Conservation (phyloP, 2,797 vertebrate genomes). For the Semotilus atromaculatus region DNA sequence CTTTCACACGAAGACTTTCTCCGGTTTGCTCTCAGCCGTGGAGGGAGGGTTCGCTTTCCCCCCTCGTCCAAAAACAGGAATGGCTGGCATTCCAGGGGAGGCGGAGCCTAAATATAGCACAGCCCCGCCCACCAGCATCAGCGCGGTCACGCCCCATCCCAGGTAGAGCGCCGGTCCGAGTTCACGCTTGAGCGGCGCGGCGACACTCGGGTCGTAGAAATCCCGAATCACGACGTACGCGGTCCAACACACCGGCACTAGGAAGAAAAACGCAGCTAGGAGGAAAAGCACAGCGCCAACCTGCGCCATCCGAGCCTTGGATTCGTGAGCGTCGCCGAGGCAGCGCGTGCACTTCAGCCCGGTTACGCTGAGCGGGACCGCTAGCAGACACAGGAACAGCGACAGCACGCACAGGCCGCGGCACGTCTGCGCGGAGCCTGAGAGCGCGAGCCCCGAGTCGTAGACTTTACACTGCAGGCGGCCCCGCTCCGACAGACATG, state of each 20-base stretch:
- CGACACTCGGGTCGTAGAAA: slow-evolving; percentile 75
- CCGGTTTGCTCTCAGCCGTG: slow-evolving; percentile 68
- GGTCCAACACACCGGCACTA: slow-evolving; percentile 75
- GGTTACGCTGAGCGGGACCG: slow-evolving; percentile 68
- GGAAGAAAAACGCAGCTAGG: slow-evolving; percentile 69
- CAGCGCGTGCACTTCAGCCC: slow-evolving; percentile 80
- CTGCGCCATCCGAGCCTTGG: slow-evolving; percentile 70
- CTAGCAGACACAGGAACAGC: slow-evolving; percentile 74
- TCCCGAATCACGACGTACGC: slow-evolving; percentile 71
- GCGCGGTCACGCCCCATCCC: slow-evolving; percentile 73
- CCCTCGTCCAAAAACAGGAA: slow-evolving; percentile 54
- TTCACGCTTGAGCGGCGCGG: slow-evolving; percentile 76
- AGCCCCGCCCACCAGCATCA: slow-evolving; percentile 74
- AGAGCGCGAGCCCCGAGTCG: slow-evolving; percentile 87
- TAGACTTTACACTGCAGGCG: slow-evolving; percentile 94
- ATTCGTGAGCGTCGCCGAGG: slow-evolving; percentile 67
- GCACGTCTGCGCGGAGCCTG: slow-evolving; percentile 69
- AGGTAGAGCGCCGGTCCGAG: slow-evolving; percentile 77
- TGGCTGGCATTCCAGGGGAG: slow-evolving; percentile 58
- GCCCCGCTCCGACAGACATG: slow-evolving; percentile 87
- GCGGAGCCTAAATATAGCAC: slow-evolving; percentile 73
- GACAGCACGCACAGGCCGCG: slow-evolving; percentile 73
- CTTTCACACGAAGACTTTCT: slow-evolving; percentile 76
- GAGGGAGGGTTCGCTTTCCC: slow-evolving; percentile 62
- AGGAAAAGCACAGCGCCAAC: slow-evolving; percentile 68